These are phyloP conservation scores for Maccullochella peelii DNA, from an alignment of 2,113 vertebrate genomes.

Conservation along the genomic window DNA sequence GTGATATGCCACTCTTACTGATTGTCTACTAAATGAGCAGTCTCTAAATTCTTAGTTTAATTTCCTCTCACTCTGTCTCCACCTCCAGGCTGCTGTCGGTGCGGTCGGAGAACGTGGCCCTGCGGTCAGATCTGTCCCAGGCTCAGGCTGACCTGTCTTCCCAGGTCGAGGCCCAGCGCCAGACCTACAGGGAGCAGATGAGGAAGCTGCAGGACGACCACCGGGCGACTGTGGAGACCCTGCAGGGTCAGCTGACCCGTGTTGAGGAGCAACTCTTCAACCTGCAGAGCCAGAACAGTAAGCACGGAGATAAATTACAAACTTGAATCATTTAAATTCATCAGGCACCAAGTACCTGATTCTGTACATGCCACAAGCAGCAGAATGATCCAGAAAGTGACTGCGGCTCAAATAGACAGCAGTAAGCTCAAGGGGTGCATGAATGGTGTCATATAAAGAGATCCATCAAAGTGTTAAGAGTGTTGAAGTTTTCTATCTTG, in stretches of 20 bases:
- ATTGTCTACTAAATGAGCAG: background rate
- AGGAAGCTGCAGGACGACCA: constrained; percentile 94
- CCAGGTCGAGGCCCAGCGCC: constrained; percentile 88
- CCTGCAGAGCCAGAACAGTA: constrained; percentile 90
- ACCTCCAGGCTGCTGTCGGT: constrained; percentile 87
- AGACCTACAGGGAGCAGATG: constrained; percentile 91
- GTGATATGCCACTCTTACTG: background rate
- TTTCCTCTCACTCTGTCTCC: background rate
- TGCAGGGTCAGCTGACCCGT: constrained; percentile 91
- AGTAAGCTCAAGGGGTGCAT: background rate
- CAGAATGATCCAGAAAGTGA: background rate
- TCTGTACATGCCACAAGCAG: background rate
- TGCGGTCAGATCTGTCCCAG: constrained; percentile 91
- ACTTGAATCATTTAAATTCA: background rate
- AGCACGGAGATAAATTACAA: constrained; percentile 35
- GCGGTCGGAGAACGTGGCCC: constrained; percentile 89
- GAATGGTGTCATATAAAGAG: constrained; percentile 5
- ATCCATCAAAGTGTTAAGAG: constrained; percentile 30
- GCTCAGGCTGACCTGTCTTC: constrained; percentile 85
- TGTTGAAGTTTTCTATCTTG: constrained; percentile 30
- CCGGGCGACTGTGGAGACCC: constrained; percentile 91
- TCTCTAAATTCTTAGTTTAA: background rate
- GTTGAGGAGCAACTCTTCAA: constrained; percentile 93
- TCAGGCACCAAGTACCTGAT: background rate
- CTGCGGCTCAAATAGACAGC: background rate